phyloP scores from a whole-genome alignment of 1,140 invertebrate species.

The Brachionus calyciflorus region DNA sequence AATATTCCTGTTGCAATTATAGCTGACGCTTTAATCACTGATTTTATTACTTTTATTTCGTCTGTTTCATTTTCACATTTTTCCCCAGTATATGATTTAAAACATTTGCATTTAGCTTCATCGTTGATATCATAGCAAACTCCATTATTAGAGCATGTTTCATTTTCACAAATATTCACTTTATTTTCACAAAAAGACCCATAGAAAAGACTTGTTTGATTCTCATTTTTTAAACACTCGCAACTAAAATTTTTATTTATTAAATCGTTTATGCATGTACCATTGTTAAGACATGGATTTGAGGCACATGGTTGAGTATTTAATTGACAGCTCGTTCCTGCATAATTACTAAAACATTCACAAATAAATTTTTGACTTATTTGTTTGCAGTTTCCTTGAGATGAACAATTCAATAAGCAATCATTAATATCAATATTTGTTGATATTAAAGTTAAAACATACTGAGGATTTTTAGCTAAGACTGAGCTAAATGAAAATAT shows the following conservation, averaged over 20 bases:
- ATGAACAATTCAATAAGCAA: not conserved
- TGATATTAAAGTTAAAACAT: no score
- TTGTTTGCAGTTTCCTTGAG: not conserved
- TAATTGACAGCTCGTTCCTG: not conserved
- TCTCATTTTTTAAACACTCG: not conserved
- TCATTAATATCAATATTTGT: not conserved
- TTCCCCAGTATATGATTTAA: not conserved
- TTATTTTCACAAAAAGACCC: constrained; percentile 2
- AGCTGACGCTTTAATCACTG: not conserved
- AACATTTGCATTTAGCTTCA: constrained; percentile 24
- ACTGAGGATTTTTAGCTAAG: no score
- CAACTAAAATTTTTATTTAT: not conserved
- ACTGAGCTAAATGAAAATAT: no score
- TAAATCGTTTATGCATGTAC: not conserved
- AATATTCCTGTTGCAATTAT: no score
- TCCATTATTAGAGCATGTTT: constrained; percentile 25
- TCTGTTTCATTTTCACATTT: constrained; percentile 15
- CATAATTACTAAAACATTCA: not conserved
- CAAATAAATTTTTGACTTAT: not conserved
- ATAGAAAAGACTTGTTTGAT: not conserved
- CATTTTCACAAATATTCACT: not conserved
- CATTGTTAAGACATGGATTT: constrained; percentile 38
- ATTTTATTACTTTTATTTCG: not conserved
- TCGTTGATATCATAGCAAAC: not conserved
- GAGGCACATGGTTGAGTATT: constrained; percentile 8